Conservation (phyloP, 2,888 invertebrate genomes). For the Caenorhabditis doughertyi region DNA sequence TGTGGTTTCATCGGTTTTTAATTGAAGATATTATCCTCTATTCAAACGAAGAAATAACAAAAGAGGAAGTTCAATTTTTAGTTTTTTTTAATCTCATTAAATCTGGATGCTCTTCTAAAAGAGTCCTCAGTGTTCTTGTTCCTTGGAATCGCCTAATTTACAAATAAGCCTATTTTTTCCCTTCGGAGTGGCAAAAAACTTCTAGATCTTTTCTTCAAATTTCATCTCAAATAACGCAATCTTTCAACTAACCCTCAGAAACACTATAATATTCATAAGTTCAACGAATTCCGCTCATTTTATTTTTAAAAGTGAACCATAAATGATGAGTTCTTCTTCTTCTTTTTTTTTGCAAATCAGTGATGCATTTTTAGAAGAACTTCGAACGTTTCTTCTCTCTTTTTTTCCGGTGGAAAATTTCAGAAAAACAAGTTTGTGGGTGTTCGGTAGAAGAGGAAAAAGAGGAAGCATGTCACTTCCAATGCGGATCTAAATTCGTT, state of each 20-base stretch:
- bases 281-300: slow-evolving; percentile 8
- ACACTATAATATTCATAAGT: background rate
- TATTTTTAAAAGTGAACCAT: slow-evolving; percentile 4
- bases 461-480: slow-evolving; percentile 16
- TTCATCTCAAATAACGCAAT: background rate
- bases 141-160: too few species aligned
- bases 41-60: background rate
- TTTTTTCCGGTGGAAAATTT: background rate
- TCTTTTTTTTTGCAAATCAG: slow-evolving; percentile 1
- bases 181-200: too few species aligned
- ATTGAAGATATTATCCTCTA: background rate
- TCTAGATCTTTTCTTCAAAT: slow-evolving; percentile 2
- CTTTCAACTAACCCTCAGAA: background rate
- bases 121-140: too few species aligned
- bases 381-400: slow-evolving; percentile 6
- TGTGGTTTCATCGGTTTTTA: slow-evolving; percentile 2
- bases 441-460: background rate
- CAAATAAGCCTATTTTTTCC: too few species aligned
- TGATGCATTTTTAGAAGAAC: slow-evolving; percentile 13
- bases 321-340: slow-evolving; percentile 16
- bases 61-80: background rate
- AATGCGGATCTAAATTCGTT: slow-evolving; percentile 20
- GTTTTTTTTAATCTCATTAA: too few species aligned
- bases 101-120: too few species aligned
- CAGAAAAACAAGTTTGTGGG: slow-evolving; percentile 26